These are phyloP conservation scores for Pharmacophagus antenor DNA, from an alignment of 2,888 invertebrate species.

Conservation along the genomic window DNA sequence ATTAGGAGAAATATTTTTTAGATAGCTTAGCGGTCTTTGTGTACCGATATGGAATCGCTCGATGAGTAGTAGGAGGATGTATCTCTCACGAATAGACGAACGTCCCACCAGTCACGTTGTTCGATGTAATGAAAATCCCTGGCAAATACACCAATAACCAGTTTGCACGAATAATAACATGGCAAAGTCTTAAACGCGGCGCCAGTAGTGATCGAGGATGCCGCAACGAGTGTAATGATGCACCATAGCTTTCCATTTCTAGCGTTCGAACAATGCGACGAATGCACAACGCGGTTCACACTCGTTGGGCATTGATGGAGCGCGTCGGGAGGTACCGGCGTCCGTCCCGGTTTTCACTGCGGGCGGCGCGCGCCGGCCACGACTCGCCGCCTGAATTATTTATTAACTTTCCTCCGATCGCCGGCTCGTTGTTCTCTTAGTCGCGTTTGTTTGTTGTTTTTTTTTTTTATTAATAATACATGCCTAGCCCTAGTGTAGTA, in stretches of 20 bases:
- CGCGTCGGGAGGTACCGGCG: slow-evolving; percentile 26
- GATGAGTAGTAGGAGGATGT: too few relatives aligned
- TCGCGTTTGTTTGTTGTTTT: too few relatives aligned
- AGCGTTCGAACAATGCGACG: slow-evolving; percentile 18
- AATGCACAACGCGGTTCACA: slow-evolving; percentile 1
- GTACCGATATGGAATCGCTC: too few relatives aligned
- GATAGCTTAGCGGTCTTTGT: too few relatives aligned
- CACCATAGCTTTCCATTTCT: slow-evolving; percentile 16
- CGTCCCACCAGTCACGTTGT: too few relatives aligned
- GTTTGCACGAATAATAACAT: too few relatives aligned
- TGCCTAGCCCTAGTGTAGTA: too few relatives aligned
- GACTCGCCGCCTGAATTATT: slow-evolving; percentile 33
- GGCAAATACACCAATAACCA: too few relatives aligned
- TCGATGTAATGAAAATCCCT: too few relatives aligned
- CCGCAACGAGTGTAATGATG: slow-evolving; percentile 13
- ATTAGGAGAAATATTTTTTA: too few relatives aligned
- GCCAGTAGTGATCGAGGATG: background rate
- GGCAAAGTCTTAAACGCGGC: background rate
- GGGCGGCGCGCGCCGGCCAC: slow-evolving; percentile 6
- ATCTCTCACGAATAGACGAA: too few relatives aligned
- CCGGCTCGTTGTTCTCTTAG: background rate
- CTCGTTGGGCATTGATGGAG: slow-evolving; percentile 29
- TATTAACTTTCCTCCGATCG: slow-evolving; percentile 27
- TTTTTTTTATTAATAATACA: too few relatives aligned
- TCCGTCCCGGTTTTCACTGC: slow-evolving; percentile 20